Evolutionary conservation across 2,797 vertebrate species (phyloP).

Genomic region (Crocidura indochinensis): DNA sequence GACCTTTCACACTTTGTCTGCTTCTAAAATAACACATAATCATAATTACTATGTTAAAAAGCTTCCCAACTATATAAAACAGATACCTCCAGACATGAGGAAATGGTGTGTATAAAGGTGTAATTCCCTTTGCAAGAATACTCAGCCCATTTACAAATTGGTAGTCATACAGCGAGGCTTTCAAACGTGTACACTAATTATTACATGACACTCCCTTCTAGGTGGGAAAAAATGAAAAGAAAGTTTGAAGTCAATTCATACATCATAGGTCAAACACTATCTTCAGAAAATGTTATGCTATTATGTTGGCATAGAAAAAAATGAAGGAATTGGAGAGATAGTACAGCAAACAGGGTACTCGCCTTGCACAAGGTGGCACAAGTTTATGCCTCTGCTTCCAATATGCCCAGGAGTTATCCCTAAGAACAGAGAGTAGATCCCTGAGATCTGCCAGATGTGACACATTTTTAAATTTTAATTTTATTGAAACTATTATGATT

Average conservation of each 20-base stretch:
- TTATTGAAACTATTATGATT: too few species aligned
- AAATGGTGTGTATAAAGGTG: background rate
- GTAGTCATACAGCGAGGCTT: background rate
- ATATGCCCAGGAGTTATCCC: too few species aligned
- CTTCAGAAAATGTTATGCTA: conserved; percentile 20
- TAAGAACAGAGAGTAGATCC: too few species aligned
- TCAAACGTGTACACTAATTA: background rate
- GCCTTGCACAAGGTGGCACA: too few species aligned
- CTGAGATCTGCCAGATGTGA: too few species aligned
- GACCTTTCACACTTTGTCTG: conserved; percentile 22
- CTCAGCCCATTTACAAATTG: background rate
- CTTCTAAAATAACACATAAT: conserved; percentile 22
- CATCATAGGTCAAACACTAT: background rate
- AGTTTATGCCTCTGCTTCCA: too few species aligned
- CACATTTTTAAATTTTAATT: too few species aligned
- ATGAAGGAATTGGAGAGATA: background rate
- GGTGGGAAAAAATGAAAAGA: background rate
- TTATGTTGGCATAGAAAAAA: conserved; percentile 19
- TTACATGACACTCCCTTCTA: background rate
- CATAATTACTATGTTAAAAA: conserved; percentile 17
- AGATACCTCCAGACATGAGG: background rate
- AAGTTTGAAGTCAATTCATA: conserved; percentile 29
- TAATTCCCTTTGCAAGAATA: background rate
- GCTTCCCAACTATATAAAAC: background rate
- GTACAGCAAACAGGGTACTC: too few species aligned